Percentiles rank a stretch among this genome's conserved stretches.
Conservation (phyloP, 2,113 vertebrate species). For the Burhinus oedicnemus region DNA sequence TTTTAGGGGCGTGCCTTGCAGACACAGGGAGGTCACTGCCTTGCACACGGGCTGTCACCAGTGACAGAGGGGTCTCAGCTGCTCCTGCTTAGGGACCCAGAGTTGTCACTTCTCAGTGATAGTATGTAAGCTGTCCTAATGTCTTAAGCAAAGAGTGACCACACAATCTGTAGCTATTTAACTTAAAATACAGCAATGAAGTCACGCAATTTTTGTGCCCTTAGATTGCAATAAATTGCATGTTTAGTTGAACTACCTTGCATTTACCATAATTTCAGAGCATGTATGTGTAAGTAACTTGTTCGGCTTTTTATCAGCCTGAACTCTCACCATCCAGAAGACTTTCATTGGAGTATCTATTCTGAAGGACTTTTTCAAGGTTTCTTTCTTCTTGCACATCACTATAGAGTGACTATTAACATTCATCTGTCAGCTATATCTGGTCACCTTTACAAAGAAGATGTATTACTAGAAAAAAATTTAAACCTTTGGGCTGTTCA, state of each 20-base stretch:
- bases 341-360: neutral
- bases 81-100: neutral
- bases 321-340: neutral
- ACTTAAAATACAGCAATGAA: neutral
- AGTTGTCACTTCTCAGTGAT: neutral
- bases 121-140: neutral
- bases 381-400: neutral
- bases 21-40: neutral
- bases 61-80: neutral
- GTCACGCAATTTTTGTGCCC: neutral
- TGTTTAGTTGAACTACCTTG: neutral
- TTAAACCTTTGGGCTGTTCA: neutral
- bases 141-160: neutral
- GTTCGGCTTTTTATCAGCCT: neutral
- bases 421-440: neutral
- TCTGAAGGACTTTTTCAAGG: neutral
- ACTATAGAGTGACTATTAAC: neutral
- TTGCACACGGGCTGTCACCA: neutral
- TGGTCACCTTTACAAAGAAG: neutral
- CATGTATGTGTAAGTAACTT: neutral
- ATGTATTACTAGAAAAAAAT: neutral
- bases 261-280: neutral
- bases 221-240: neutral
- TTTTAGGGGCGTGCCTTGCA: neutral
- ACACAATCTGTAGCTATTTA: neutral